phyloP scores from a whole-genome alignment of 2,888 invertebrate genomes.

The Dicranocentrus wangi region DNA sequence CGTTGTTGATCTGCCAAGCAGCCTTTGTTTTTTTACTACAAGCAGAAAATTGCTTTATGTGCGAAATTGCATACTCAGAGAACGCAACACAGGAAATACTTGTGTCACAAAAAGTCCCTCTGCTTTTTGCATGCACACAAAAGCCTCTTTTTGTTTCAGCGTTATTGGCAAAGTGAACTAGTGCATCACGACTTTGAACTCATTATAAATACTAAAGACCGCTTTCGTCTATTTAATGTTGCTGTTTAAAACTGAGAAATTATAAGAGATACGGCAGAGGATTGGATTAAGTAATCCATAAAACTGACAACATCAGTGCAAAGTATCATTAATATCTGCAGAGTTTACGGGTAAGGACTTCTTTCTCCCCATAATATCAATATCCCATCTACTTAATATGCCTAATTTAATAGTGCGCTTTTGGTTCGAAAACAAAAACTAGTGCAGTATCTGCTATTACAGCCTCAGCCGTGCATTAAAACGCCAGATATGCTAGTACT shows the following conservation, averaged over 20 bases:
- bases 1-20: too few species aligned
- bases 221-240: neutral
- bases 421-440: too few species aligned
- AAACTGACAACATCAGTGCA: neutral
- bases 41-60: neutral
- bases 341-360: neutral
- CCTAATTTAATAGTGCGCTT: neutral
- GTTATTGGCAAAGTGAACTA: slow-evolving; percentile 4
- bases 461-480: too few species aligned
- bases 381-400: neutral
- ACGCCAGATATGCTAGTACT: too few species aligned
- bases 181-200: slow-evolving; percentile 12
- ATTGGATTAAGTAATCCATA: neutral
- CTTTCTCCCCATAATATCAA: too few species aligned
- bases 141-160: neutral
- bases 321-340: neutral
- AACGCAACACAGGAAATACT: neutral
- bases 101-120: neutral
- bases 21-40: neutral
- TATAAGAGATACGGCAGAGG: neutral
- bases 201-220: too few species aligned
- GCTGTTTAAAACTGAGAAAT: neutral
- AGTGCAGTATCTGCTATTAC: too few species aligned
- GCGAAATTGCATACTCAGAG: neutral
- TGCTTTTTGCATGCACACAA: neutral